Evolutionary conservation across 2,113 vertebrate species (phyloP), one percentile per base, ranked within the genome.

Genomic region (Phalacrocorax pelagicus): DNA sequence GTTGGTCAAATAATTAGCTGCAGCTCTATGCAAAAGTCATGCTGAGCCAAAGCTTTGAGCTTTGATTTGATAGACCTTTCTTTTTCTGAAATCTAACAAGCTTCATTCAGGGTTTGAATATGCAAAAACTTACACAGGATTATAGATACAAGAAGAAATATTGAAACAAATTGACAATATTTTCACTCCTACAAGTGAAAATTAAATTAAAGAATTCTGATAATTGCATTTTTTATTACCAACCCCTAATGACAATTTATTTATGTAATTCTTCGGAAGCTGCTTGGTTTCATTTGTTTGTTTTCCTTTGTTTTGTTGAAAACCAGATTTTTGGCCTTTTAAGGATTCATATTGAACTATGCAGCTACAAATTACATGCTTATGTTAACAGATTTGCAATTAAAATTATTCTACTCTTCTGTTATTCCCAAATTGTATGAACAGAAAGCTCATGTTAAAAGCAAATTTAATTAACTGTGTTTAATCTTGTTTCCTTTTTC

Each of bases 81-180:
- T 90, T 96, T 96, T 91, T 81, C 75, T 95, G 81, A 97, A 95
- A 79, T 66, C 49, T 84, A 79, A 92, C 38, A 96, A 61, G 47
- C 22, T 88, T 63, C 95, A 93, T 97, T 96, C 92, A 96, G 90
- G 90, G 90, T 96, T 86, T 95, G 42, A 97, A 96, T 97, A 97
- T 94, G 80, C 93, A 95, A 97, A 96, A 98, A 96, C 32, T 71
- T 81, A 97, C 66, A 96, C 30, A 75, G 32, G 79, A 85, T 82
- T 94, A 78, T 91, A 86, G 69, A 85, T 73, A 54, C 14, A 59
- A 82, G n/a, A 30, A 78, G 80, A 94, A 94, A 91, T 47, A 88
- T 10, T 44, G 29, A 61, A 70, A 91, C 36, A 30, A 46, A 16
- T 2, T 62, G 10, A 70, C 27, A 27, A 47, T 67, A 65, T 78